These are phyloP conservation scores for Stenodera caucasica DNA, from an alignment of 2,888 invertebrate genomes.

Conservation along the genomic window DNA sequence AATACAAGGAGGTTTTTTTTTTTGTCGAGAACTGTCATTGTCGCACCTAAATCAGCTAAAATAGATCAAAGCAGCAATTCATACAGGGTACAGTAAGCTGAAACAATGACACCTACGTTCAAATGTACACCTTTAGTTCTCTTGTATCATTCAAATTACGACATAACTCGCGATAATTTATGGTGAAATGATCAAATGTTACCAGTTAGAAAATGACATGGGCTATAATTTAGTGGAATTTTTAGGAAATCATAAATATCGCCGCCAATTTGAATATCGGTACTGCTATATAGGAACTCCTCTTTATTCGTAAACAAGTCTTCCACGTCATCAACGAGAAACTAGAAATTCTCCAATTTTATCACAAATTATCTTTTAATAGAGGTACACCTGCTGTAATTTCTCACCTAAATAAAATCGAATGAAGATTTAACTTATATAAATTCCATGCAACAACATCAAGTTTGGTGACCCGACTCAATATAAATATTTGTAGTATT, in stretches of 20 bases:
- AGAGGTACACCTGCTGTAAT: conserved; percentile 4
- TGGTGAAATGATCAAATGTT: neutral
- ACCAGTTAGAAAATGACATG: neutral
- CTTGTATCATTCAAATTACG: conserved; percentile 23
- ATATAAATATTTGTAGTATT: conserved; percentile 7
- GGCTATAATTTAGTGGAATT: neutral
- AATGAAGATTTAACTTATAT: neutral
- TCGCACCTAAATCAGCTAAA: conserved; percentile 21
- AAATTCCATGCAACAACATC: conserved; percentile 1
- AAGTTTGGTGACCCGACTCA: conserved; percentile 5
- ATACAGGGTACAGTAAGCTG: conserved; percentile 18
- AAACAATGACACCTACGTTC: conserved; percentile 26
- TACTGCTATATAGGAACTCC: too few relatives aligned
- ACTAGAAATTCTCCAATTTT: neutral
- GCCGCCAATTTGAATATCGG: too few relatives aligned
- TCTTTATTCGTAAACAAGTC: too few relatives aligned
- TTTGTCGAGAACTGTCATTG: too few relatives aligned
- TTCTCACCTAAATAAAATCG: conserved; percentile 1
- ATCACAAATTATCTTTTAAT: conserved; percentile 5
- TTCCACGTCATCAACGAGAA: neutral
- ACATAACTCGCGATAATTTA: neutral
- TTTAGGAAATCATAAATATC: too few relatives aligned
- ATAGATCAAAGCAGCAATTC: conserved; percentile 15
- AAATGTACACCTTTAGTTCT: conserved; percentile 11
- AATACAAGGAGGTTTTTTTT: too few relatives aligned